Percentiles rank a stretch among this genome's conserved stretches.
phyloP scores from a whole-genome alignment of 2,888 invertebrate genomes.

The Xylophagus ater region DNA sequence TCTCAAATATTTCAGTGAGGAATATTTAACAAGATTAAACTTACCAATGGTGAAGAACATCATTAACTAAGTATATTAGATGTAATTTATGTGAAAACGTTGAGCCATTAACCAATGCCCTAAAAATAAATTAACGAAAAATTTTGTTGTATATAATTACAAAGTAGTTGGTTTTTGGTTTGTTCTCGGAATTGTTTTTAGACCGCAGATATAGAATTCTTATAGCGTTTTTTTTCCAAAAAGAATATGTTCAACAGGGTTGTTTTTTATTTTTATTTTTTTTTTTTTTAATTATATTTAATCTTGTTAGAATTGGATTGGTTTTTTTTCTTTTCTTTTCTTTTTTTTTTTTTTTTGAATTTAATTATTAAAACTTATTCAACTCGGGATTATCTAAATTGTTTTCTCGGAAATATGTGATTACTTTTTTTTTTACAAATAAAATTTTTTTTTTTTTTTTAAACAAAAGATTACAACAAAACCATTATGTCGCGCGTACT shows the following conservation, averaged over 20 bases:
- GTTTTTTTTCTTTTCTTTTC: not conserved
- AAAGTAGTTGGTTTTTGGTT: too few species aligned
- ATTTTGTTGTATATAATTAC: slow-evolving; percentile 27
- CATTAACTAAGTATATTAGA: slow-evolving; percentile 96
- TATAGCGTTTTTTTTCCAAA: too few species aligned
- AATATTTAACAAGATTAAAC: too few species aligned
- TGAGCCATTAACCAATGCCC: slow-evolving; percentile 51
- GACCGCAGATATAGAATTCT: too few species aligned
- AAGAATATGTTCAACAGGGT: too few species aligned
- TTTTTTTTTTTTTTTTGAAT: not conserved
- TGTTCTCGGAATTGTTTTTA: too few species aligned
- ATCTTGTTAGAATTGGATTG: too few species aligned
- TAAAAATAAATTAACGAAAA: slow-evolving; percentile 41
- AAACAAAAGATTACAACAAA: slow-evolving; percentile 18
- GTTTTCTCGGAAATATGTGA: too few species aligned
- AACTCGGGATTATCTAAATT: too few species aligned
- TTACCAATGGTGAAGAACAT: slow-evolving; percentile 96
- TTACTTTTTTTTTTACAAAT: slow-evolving; percentile 1
- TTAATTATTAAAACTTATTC: too few species aligned
- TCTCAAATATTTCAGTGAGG: not conserved
- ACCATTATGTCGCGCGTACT: slow-evolving; percentile 46
- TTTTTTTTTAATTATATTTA: too few species aligned
- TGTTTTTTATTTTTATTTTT: too few species aligned
- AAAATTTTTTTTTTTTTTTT: slow-evolving; percentile 2
- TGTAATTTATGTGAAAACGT: slow-evolving; percentile 89